Base-by-base conservation (phyloP, 2,797 vertebrate genomes). In the Oreochromis grahami region DNA sequence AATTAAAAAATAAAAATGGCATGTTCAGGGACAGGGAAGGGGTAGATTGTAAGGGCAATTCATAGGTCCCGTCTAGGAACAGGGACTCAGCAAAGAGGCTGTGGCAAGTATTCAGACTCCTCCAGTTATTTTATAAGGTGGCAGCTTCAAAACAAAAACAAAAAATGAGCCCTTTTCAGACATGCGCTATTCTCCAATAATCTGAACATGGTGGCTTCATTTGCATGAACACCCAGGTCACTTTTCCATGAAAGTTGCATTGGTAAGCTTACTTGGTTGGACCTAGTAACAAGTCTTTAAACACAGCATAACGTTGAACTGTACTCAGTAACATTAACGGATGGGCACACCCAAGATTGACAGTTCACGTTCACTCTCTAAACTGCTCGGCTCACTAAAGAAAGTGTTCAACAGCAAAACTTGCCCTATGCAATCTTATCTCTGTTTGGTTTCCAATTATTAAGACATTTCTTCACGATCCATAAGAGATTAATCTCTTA, bases 21-120 rank as follows among this genome's bases (percentile, higher is more conserved):
- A 95, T 95, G 89, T 94, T 96, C 78, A 84, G 94, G 96, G 92
- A 92, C 83, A 93, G 94, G 95, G 94, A 92, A 91, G 88, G 93
- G 95, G 95, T 53, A 91, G 95, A 95, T 96, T 96, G 95, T 96
- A 94, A 93, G 95, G 95, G 95, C 95, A 96, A 94, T 93, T 91
- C 90, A 93, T 90, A 78, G 26, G 88, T 80, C 92, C 91, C 88
- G 78, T 90, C 86, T 76, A 51, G 74, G 52, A 85, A 88, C 34
- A 84, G 81, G 88, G 87, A 84, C 63, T 84, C 14, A 88, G 85
- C 82, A 87, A 92, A 95, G 86, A 93, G 91, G 85, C 87, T 93
- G 84, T 91, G 84, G 90, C 80, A 63, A 93, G 86, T 92, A 92
- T 88, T 93, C 81, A 92, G 81, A 94, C 94, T 91, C 91, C 87